Percentiles rank a stretch among this genome's conserved stretches.
phyloP scores from a whole-genome alignment of 2,888 invertebrate species.

The Thymelicus sylvestris region DNA sequence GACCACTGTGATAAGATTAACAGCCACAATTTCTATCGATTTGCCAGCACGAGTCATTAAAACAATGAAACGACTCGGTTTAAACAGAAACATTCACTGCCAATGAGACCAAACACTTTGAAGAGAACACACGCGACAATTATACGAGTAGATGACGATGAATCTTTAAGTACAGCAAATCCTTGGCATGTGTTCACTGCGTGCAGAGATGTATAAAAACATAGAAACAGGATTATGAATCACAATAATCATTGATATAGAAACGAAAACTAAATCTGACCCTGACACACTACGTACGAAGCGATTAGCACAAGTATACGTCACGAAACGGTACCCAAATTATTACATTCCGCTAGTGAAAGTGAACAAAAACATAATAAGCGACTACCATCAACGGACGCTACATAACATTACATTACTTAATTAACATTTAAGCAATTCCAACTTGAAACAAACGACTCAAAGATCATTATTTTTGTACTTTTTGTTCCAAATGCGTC shows the following conservation, averaged over 20 bases:
- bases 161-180: not conserved
- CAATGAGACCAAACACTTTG: slow-evolving; percentile 52
- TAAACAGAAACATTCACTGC: slow-evolving; percentile 42
- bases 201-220: not conserved
- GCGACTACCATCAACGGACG: slow-evolving; percentile 53
- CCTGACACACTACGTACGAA: slow-evolving; percentile 44
- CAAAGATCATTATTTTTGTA: slow-evolving; percentile 48
- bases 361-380: slow-evolving; percentile 61
- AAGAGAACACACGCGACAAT: not conserved
- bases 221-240: not conserved
- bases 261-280: not conserved
- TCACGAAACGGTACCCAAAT: slow-evolving; percentile 73
- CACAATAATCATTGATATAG: not conserved
- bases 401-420: not conserved
- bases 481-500: slow-evolving; percentile 67
- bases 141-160: slow-evolving; percentile 1
- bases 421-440: slow-evolving; percentile 9
- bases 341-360: slow-evolving; percentile 67
- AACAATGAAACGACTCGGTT: slow-evolving; percentile 49
- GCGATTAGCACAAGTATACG: slow-evolving; percentile 58
- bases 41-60: slow-evolving; percentile 44
- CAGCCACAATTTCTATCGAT: slow-evolving; percentile 61
- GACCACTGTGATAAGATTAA: slow-evolving; percentile 62
- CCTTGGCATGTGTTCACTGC: not conserved
- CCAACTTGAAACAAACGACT: slow-evolving; percentile 25